These are phyloP conservation scores for Sebastes steindachneri DNA, from an alignment of 2,797 vertebrate species.

Conservation along the genomic window DNA sequence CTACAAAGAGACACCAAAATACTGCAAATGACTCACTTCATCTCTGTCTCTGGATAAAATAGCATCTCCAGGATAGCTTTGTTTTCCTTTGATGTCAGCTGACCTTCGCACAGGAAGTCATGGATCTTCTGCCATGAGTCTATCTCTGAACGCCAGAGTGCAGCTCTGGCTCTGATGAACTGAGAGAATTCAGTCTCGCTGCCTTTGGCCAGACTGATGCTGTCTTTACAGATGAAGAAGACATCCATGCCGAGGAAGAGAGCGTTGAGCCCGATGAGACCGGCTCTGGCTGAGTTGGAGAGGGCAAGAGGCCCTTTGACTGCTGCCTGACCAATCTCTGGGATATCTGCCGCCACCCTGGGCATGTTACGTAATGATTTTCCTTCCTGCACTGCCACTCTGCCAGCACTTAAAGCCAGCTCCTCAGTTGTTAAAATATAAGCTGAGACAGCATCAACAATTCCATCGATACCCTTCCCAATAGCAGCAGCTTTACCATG, in stretches of 20 bases:
- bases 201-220: slow-evolving; percentile 74
- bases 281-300: slow-evolving; percentile 57
- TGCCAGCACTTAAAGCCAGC: slow-evolving; percentile 12
- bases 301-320: slow-evolving; percentile 61
- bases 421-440: slow-evolving; percentile 47
- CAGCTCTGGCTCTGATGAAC: slow-evolving; percentile 73
- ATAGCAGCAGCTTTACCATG: not conserved
- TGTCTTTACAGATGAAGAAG: slow-evolving; percentile 77
- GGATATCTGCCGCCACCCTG: slow-evolving; percentile 68
- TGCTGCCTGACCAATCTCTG: slow-evolving; percentile 73
- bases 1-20: no score
- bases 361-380: slow-evolving; percentile 53
- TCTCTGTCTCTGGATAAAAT: slow-evolving; percentile 35
- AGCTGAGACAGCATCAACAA: slow-evolving; percentile 51
- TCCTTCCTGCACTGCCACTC: slow-evolving; percentile 49
- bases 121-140: slow-evolving; percentile 70
- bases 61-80: slow-evolving; percentile 52
- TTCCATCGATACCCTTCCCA: slow-evolving; percentile 29
- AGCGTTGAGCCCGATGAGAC: slow-evolving; percentile 66
- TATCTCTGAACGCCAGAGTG: slow-evolving; percentile 73
- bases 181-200: slow-evolving; percentile 64
- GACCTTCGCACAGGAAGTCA: slow-evolving; percentile 51
- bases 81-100: slow-evolving; percentile 26
- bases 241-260: slow-evolving; percentile 79
- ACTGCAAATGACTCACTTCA: no score